Percentiles rank a stretch among this genome's conserved stretches.
phyloP scores from a whole-genome alignment of 1,140 invertebrate genomes.

The Hylyphantes graminicola region DNA sequence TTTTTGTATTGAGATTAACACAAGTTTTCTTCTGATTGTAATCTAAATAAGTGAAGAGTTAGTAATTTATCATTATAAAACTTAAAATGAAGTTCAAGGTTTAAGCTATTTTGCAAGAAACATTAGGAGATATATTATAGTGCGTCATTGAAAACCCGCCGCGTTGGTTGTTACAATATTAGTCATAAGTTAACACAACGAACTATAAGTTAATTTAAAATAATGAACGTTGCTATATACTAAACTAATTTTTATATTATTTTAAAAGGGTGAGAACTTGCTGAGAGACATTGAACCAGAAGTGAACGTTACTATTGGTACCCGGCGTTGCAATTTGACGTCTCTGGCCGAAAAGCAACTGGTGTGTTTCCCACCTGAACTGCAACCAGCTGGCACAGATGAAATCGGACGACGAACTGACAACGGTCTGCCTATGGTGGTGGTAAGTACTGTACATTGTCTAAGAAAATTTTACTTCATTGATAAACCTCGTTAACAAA shows the following conservation, averaged over 20 bases:
- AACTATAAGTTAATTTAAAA: not conserved
- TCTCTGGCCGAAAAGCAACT: conserved; percentile 88
- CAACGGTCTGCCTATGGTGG: conserved; percentile 83
- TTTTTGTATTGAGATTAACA: too few relatives aligned
- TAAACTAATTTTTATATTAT: not conserved
- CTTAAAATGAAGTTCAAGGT: too few relatives aligned
- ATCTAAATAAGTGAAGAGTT: too few relatives aligned
- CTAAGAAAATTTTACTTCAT: not conserved
- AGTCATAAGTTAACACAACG: not conserved
- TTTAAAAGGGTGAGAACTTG: conserved; percentile 80
- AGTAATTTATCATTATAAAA: too few relatives aligned
- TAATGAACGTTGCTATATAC: not conserved
- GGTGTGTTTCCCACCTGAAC: conserved; percentile 87
- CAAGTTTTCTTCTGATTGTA: too few relatives aligned
- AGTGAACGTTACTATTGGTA: conserved; percentile 92
- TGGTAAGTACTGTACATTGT: conserved; percentile 72
- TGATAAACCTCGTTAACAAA: too few relatives aligned
- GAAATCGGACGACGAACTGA: conserved; percentile 81
- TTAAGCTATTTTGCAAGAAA: too few relatives aligned
- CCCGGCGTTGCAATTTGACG: conserved; percentile 88
- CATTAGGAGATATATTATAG: too few relatives aligned
- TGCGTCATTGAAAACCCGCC: too few relatives aligned
- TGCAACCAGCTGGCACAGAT: conserved; percentile 85
- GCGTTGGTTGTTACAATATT: too few relatives aligned
- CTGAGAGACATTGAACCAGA: conserved; percentile 91